Evolutionary conservation across 2,888 invertebrate species (phyloP).

Genomic region (Archaeoteleia sp.): DNA sequence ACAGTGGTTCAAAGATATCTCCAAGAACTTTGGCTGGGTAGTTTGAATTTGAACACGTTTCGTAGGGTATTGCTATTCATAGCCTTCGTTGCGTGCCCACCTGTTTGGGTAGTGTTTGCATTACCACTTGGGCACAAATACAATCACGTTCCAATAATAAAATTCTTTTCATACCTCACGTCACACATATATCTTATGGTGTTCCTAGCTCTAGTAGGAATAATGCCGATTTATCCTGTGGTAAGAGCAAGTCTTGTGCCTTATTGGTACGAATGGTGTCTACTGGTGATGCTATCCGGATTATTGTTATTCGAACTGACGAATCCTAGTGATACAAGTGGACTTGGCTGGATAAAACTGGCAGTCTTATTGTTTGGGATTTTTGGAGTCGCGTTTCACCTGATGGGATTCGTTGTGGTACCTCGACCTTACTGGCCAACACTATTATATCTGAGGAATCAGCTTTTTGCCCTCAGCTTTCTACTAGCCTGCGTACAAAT

Average conservation of each 20-base stretch:
- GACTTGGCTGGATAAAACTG: conserved; percentile 95
- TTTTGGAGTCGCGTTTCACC: conserved; percentile 92
- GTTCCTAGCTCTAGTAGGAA: conserved; percentile 91
- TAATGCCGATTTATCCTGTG: conserved; percentile 90
- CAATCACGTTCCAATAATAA: conserved; percentile 99
- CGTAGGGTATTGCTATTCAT: conserved; percentile 95
- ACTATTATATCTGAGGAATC: conserved; percentile 95
- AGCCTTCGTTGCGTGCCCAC: conserved; percentile 94
- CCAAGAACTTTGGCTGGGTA: conserved; percentile 98
- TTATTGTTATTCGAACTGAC: conserved; percentile 96
- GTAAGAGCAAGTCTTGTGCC: conserved; percentile 87
- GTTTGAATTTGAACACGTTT: conserved; percentile 96
- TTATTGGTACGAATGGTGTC: conserved; percentile 97
- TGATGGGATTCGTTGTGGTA: conserved; percentile 83
- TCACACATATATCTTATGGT: conserved; percentile 98
- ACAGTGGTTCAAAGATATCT: conserved; percentile 98
- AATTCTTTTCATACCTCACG: conserved; percentile 99
- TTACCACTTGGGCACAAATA: conserved; percentile 96
- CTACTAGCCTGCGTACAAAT: conserved; percentile 98
- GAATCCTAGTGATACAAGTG: conserved; percentile 97
- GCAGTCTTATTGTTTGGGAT: conserved; percentile 91
- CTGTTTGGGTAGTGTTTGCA: conserved; percentile 96
- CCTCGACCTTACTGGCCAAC: conserved; percentile 86
- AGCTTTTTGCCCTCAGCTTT: conserved; percentile 96
- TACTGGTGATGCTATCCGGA: conserved; percentile 96